Percentiles rank a stretch among this genome's conserved stretches.
Evolutionary conservation across 2,888 invertebrate genomes (phyloP).

Genomic region (Shargacucullia verbasci): DNA sequence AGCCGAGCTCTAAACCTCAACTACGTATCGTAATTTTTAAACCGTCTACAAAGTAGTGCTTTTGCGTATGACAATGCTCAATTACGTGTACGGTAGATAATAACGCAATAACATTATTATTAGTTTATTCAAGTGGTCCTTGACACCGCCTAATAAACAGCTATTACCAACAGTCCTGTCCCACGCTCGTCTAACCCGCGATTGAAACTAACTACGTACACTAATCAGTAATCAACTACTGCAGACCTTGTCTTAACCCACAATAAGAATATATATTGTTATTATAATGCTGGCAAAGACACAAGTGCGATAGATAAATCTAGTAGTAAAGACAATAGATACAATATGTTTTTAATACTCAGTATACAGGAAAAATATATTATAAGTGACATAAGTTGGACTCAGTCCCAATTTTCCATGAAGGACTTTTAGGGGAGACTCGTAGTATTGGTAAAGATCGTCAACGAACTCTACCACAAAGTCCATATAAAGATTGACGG

Average conservation of each 20-base stretch:
- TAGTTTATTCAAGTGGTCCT: slow-evolving; percentile 63
- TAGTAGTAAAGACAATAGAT: slow-evolving; percentile 10
- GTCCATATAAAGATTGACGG: too few species aligned
- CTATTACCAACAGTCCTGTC: slow-evolving; percentile 74
- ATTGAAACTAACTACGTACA: slow-evolving; percentile 61
- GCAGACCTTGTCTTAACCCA: slow-evolving; percentile 61
- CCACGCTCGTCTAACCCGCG: slow-evolving; percentile 74
- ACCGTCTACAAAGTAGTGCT: slow-evolving; percentile 3
- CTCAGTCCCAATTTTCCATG: too few species aligned
- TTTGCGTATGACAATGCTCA: slow-evolving; percentile 45
- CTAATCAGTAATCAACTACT: slow-evolving; percentile 63
- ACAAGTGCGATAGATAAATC: slow-evolving; percentile 2
- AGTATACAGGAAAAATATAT: too few species aligned
- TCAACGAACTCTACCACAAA: too few species aligned
- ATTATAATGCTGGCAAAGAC: slow-evolving; percentile 37
- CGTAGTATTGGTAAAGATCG: too few species aligned
- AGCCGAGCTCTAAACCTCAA: too few species aligned
- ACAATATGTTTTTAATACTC: neutral
- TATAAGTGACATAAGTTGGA: too few species aligned
- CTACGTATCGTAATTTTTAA: too few species aligned
- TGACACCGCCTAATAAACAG: slow-evolving; percentile 73
- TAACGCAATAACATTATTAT: slow-evolving; percentile 48
- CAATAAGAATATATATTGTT: slow-evolving; percentile 44
- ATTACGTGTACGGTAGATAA: slow-evolving; percentile 42
- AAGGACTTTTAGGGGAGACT: too few species aligned